A percentile compares a stretch with the other conserved stretches of the same genome.
These are phyloP conservation scores for Lophotis ruficrista DNA, from an alignment of 2,113 vertebrate species.

Conservation along the genomic window DNA sequence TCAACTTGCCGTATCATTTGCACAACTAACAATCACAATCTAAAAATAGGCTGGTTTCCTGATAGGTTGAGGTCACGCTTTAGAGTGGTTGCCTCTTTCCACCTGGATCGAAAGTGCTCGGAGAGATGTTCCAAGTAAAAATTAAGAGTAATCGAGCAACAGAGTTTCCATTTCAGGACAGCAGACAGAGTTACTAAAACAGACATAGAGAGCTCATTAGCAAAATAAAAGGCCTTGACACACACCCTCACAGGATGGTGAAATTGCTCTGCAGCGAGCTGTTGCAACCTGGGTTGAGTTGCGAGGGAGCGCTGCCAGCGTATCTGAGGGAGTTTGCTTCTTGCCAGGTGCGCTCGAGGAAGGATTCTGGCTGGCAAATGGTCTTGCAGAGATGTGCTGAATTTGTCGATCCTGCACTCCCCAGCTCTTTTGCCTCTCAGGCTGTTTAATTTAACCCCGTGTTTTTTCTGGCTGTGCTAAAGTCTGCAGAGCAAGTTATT, in stretches of 20 bases:
- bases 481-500: not conserved
- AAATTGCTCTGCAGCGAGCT: not conserved
- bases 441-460: not conserved
- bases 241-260: not conserved
- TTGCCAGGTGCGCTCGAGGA: not conserved
- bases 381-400: not conserved
- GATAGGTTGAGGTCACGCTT: conserved; percentile 12
- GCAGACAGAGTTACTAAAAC: not conserved
- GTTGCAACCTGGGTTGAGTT: not conserved
- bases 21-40: not conserved
- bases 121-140: conserved; percentile 25
- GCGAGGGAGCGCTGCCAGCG: not conserved
- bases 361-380: not conserved
- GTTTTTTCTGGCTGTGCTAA: not conserved
- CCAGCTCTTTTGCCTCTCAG: not conserved
- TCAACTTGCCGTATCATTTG: not conserved
- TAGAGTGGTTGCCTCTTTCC: not conserved
- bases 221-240: conserved; percentile 25
- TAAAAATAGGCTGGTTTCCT: conserved; percentile 41
- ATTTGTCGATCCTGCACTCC: not conserved
- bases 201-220: conserved; percentile 2
- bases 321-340: not conserved
- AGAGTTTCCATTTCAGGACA: conserved; percentile 9
- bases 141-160: conserved; percentile 12
- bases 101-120: not conserved